phyloP scores from a whole-genome alignment of 2,113 vertebrate genomes.

The Gallinago media region DNA sequence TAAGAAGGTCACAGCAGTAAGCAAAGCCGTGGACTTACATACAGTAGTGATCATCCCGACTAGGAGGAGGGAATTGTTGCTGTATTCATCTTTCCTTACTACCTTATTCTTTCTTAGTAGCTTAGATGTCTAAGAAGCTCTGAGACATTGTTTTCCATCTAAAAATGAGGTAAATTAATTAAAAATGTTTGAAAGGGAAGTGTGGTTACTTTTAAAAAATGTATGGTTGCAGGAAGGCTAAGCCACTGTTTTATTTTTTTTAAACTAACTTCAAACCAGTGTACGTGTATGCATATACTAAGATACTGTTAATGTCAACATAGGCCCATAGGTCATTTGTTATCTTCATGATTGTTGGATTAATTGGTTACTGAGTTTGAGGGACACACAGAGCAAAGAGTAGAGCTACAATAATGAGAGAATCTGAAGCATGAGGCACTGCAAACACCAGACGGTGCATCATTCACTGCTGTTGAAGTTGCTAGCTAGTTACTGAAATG shows the following conservation, averaged over 20 bases:
- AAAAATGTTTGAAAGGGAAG: not conserved
- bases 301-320: not conserved
- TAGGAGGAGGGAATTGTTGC: not conserved
- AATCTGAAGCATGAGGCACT: not conserved
- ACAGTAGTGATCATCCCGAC: not conserved
- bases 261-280: not conserved
- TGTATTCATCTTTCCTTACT: not conserved
- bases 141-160: not conserved
- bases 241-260: not conserved
- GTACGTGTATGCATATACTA: not conserved
- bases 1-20: not conserved
- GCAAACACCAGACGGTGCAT: not conserved
- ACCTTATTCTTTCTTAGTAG: not conserved
- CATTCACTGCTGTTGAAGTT: not conserved
- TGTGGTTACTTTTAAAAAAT: not conserved
- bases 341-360: not conserved
- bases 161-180: not conserved
- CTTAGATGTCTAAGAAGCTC: not conserved
- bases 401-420: not conserved
- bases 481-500: not conserved
- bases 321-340: not conserved
- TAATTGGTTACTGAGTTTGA: not conserved
- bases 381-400: not conserved
- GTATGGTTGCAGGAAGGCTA: not conserved
- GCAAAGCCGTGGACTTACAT: not conserved